A percentile compares a stretch with the other conserved stretches of the same genome.
These are phyloP conservation scores for Maconellicoccus hirsutus DNA, from an alignment of 1,140 invertebrate species.

Conservation along the genomic window DNA sequence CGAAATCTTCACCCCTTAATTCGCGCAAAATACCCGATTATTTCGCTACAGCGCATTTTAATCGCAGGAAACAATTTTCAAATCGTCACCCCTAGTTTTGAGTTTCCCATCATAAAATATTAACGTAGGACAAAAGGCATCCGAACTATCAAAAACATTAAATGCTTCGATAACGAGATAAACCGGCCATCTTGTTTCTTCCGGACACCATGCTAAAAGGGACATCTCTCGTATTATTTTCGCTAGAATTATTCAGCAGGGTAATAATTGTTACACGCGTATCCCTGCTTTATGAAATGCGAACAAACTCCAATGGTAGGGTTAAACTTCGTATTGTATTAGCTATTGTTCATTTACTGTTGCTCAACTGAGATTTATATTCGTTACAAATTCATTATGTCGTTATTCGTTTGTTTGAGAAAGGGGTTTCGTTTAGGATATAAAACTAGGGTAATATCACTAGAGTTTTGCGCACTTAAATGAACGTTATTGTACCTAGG, in stretches of 20 bases:
- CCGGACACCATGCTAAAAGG: conserved; percentile 6
- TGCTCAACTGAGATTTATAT: conserved; percentile 9
- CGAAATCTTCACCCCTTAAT: no score
- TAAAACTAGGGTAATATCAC: not conserved
- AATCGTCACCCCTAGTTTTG: not conserved
- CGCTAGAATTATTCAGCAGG: conserved; percentile 3
- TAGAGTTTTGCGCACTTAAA: no score
- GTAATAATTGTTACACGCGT: conserved; percentile 9
- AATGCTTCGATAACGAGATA: conserved; percentile 4
- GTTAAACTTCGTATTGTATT: not conserved
- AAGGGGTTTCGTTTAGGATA: not conserved
- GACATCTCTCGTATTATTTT: not conserved
- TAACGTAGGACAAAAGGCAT: not conserved
- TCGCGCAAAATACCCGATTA: not conserved
- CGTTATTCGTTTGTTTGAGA: not conserved
- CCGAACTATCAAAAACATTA: not conserved
- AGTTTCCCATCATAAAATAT: conserved; percentile 9
- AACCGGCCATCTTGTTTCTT: conserved; percentile 3
- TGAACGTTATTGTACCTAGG: no score
- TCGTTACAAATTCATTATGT: not conserved
- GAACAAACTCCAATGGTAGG: not conserved
- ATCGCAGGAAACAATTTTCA: conserved; percentile 8
- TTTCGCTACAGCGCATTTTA: not conserved
- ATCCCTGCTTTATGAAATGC: not conserved
- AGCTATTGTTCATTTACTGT: not conserved